These are phyloP conservation scores for Euschistus heros DNA, from an alignment of 1,140 invertebrate genomes.

Conservation along the genomic window DNA sequence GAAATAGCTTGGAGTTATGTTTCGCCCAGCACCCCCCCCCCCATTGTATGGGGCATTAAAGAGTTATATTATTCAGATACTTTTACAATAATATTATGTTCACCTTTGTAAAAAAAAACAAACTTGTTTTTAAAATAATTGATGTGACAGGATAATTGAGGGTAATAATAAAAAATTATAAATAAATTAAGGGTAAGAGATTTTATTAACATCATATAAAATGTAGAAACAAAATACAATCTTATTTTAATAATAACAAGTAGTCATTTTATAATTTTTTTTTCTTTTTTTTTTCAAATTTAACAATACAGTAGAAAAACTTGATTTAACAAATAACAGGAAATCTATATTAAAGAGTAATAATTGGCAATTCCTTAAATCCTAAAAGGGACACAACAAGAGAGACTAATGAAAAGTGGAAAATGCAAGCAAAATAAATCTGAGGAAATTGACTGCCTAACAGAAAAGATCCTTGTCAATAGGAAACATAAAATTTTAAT, in stretches of 20 bases:
- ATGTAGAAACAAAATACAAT: constrained; percentile 16
- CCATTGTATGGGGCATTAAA: no score
- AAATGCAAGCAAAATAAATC: neutral
- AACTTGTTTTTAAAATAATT: no score
- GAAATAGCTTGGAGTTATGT: no score
- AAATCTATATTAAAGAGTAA: constrained; percentile 9
- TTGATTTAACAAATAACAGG: constrained; percentile 11
- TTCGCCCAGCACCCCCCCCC: no score
- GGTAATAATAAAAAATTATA: no score
- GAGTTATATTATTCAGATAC: no score
- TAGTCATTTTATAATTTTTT: constrained; percentile 7
- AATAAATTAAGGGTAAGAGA: constrained; percentile 7
- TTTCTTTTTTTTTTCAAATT: neutral
- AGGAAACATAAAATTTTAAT: no score
- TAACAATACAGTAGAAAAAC: constrained; percentile 15
- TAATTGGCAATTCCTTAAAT: constrained; percentile 13
- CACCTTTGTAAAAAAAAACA: no score
- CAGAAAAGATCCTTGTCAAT: no score
- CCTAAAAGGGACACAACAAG: neutral
- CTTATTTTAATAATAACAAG: constrained; percentile 14
- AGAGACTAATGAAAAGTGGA: constrained; percentile 12
- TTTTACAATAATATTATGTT: no score
- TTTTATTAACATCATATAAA: constrained; percentile 18
- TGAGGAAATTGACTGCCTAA: no score
- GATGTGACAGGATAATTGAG: no score